phyloP scores from a whole-genome alignment of 2,797 vertebrate genomes.

The Morelia viridis region DNA sequence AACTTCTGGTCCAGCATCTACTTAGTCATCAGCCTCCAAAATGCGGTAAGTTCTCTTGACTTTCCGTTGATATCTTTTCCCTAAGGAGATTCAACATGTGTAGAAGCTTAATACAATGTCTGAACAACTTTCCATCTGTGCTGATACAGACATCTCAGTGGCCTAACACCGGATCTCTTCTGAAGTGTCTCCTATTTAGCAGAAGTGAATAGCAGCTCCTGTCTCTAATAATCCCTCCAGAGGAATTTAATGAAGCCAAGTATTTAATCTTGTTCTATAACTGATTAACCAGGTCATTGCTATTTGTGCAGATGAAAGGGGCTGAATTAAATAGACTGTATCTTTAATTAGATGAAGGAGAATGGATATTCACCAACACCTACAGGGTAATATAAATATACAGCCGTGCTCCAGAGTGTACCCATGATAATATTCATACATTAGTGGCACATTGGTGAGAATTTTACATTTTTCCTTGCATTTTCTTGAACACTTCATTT shows the following conservation, averaged over 20 bases:
- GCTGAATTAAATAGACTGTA: constrained; percentile 61
- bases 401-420: constrained; percentile 30
- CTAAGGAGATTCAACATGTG: constrained; percentile 20
- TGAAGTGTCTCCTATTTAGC: constrained; percentile 64
- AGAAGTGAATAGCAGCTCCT: constrained; percentile 41
- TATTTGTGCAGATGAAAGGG: constrained; percentile 59
- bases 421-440: constrained; percentile 36
- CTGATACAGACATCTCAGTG: constrained; percentile 45
- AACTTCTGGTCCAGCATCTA: neutral
- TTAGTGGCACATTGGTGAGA: constrained; percentile 17
- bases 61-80: constrained; percentile 19
- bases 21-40: constrained; percentile 16
- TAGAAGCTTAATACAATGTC: constrained; percentile 51
- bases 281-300: constrained; percentile 69
- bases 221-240: constrained; percentile 65
- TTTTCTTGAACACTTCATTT: neutral
- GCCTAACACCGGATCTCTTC: constrained; percentile 50
- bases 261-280: constrained; percentile 69
- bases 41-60: constrained; percentile 30
- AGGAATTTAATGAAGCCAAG: constrained; percentile 71
- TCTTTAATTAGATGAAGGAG: constrained; percentile 68
- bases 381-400: constrained; percentile 48
- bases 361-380: constrained; percentile 60
- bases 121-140: constrained; percentile 55
- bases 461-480: neutral